Conservation (phyloP, 2,797 vertebrate genomes). For the Anas acuta region DNA sequence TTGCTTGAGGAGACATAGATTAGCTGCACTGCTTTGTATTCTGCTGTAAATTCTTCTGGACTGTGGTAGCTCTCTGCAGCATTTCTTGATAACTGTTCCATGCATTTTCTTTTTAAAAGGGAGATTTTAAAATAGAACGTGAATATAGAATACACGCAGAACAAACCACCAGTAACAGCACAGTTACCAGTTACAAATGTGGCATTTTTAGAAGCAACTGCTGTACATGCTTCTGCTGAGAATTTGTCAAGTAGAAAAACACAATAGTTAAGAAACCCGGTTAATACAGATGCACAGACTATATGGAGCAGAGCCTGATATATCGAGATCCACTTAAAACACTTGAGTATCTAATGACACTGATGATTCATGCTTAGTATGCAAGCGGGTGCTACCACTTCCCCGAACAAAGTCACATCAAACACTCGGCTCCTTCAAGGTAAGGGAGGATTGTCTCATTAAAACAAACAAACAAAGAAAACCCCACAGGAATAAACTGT, state of each 20-base stretch:
- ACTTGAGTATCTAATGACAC: neutral
- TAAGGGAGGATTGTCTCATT: neutral
- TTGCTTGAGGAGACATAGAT: neutral
- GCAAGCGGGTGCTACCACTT: neutral
- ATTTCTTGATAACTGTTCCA: neutral
- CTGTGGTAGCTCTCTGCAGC: neutral
- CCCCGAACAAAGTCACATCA: neutral
- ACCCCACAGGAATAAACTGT: neutral
- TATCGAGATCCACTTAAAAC: neutral
- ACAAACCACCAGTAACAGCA: neutral
- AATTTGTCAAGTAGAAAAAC: neutral
- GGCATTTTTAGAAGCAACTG: neutral
- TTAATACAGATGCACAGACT: neutral
- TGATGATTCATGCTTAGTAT: neutral
- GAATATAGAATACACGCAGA: neutral
- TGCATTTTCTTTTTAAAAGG: neutral
- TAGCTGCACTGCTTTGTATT: neutral
- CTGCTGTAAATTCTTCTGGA: neutral
- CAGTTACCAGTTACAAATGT: neutral
- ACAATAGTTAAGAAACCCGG: neutral
- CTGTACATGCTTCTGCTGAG: neutral
- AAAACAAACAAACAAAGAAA: neutral
- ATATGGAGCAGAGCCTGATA: neutral
- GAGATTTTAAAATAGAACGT: slow-evolving; percentile 16
- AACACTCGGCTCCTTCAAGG: neutral